Evolutionary conservation across 1,140 invertebrate species (phyloP), one percentile per base, ranked within the genome.

Genomic region (Rhysida immarginata): DNA sequence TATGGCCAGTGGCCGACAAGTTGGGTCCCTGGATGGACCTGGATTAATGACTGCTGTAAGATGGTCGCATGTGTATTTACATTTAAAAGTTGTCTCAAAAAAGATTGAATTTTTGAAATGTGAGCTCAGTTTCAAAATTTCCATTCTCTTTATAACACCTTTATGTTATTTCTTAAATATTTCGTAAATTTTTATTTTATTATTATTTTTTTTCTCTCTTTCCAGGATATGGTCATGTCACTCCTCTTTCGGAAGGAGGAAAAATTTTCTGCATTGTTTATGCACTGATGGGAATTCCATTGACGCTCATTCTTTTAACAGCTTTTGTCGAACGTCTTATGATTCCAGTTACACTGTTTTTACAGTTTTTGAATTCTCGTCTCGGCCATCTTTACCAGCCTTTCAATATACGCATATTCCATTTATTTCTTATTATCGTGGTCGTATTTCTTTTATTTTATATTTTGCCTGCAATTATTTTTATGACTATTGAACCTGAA

Each of bases 151-250:
- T 8, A 35, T 35, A 35, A 35, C 5, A 8, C 29, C 29, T 35
- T 35, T 35, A 8, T 35, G 29, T 35, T 35, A 35, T 35, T 35
- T 8, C 29, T 5, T 35, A 35, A 35, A 35, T 8, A 16, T 35
- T 35, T 5, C 5, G 29, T 46, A 5, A 46, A 41, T 41, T 13
- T 41, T 41, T 13, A 41, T 41, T 41, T 41, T 13, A 13, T 41
- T 41, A 41, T 41, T 41, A 13, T 41, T 41, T 41, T n/a, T n/a
- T n/a, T n/a, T n/a, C n/a, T n/a, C n/a, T n/a, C n/a, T n/a, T n/a
- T n/a, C n/a, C 69, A 88, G 86, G 88, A 44, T 91, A 91, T 71
- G 88, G 88, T 14, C 84, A 88, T 66, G 82, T 90, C 26, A 84
- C 86, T 0, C 87, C 88, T 5, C 70, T 87, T 24, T 86, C 84